Conservation (phyloP, 2,888 invertebrate genomes). For the Mamestra brassicae region DNA sequence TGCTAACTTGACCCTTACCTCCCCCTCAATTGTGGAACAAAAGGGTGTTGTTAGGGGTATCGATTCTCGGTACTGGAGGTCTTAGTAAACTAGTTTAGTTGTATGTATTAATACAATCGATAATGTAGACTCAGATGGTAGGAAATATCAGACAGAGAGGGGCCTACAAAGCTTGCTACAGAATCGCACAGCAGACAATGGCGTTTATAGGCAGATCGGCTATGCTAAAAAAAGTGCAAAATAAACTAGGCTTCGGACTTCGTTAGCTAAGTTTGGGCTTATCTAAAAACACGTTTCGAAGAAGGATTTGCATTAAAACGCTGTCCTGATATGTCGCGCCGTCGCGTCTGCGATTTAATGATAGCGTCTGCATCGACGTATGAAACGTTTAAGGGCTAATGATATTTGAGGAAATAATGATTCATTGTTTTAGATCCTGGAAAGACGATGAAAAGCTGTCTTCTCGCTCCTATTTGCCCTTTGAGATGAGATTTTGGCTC, state of each 20-base stretch:
- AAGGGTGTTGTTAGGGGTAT: conserved; percentile 64
- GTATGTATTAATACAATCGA: conserved; percentile 87
- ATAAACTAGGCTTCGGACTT: conserved; percentile 1
- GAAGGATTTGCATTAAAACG: conserved; percentile 17
- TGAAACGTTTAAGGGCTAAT: background rate
- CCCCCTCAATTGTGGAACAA: conserved; percentile 65
- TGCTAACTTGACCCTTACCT: conserved; percentile 71
- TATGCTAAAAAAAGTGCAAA: conserved; percentile 39
- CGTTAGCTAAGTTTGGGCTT: background rate
- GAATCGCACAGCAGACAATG: conserved; percentile 72
- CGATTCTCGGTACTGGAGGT: conserved; percentile 74
- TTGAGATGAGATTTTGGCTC: background rate
- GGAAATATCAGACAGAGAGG: conserved; percentile 89
- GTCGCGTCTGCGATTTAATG: conserved; percentile 37
- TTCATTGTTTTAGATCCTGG: background rate
- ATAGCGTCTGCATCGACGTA: conserved; percentile 24
- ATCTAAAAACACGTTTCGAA: background rate
- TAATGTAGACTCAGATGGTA: conserved; percentile 86
- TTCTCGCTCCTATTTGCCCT: background rate
- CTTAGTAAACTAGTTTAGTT: conserved; percentile 71
- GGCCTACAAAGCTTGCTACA: conserved; percentile 75
- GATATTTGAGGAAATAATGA: background rate
- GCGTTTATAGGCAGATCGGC: conserved; percentile 38
- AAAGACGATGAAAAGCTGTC: background rate
- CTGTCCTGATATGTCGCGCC: conserved; percentile 3